Base-by-base conservation (phyloP, 35 echinoderm and acorn worm species). In the Apostichopus japonicus region DNA sequence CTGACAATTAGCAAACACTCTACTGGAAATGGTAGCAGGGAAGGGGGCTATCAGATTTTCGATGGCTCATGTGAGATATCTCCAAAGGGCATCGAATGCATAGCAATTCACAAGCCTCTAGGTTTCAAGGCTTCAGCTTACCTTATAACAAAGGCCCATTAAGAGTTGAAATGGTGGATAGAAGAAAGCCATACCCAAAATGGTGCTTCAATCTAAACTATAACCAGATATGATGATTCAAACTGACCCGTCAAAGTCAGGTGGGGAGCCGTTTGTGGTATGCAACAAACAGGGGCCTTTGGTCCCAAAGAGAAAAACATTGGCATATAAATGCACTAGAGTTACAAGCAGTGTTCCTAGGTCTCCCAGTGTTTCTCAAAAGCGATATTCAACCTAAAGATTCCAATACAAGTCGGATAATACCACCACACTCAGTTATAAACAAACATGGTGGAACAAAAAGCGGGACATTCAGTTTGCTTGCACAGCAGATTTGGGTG, bases 141-240 rank as follows among this genome's bases (percentile, higher is more conserved):
- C 17, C n/a, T 80, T 8, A 54, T 77, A 9, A 25, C 44, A 10
- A 5, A 76, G 23, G 57, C 71, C 14, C 33, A 25, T 5, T 13
- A 79, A 10, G 90, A 92, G 16, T 56, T 92, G n/a, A 22, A 59
- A 79, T 92, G 90, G 90, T 92, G 90, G 77, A 23, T 55, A 23
- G 44, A 80, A 23, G 56, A 55, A 24, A 33, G 56, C 10, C 90
- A 57, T 13, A 51, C 13, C 51, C 76, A 80, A 44, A 80, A 92
- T 76, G 55, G 90, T 21, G 13, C 24, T 11, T 77, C 10, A 14
- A 79, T 92, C 27, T 7, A 55, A 55, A 22, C 76, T 55, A 14
- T 71, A 6, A 14, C 65, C 88, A 77, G 16, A 77, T 8, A 5
- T 90, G 71, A 56, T 55, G 13, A 90, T 90, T 55, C 67, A 72